phyloP scores from a whole-genome alignment of 2,113 vertebrate species.

The Octodon degus region DNA sequence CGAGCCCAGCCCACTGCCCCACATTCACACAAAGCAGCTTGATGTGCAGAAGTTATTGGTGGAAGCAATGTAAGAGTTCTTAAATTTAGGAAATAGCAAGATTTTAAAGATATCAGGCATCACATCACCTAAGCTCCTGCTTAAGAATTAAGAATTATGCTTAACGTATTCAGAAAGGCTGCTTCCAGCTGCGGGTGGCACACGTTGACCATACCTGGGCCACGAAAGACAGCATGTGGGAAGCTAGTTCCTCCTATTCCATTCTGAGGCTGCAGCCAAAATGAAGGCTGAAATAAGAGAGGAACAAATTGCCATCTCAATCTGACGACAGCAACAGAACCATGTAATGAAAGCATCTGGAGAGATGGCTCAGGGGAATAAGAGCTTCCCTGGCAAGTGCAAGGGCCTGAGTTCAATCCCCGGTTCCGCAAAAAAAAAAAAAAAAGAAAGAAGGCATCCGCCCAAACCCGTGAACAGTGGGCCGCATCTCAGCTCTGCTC shows the following conservation, averaged over 20 bases:
- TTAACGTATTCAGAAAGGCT: not conserved
- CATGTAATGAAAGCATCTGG: not conserved
- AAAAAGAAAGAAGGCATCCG: too few species aligned
- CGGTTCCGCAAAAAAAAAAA: too few species aligned
- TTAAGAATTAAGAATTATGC: not conserved
- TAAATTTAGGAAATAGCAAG: not conserved
- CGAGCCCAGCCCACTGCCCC: not conserved
- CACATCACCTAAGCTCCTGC: not conserved
- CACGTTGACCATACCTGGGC: not conserved
- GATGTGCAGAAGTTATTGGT: not conserved
- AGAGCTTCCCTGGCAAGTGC: too few species aligned
- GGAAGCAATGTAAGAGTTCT: not conserved
- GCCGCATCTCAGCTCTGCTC: too few species aligned
- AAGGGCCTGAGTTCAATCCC: too few species aligned
- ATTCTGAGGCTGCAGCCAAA: not conserved
- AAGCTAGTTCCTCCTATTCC: too few species aligned
- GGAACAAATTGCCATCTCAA: not conserved
- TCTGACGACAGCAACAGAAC: not conserved
- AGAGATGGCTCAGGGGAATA: too few species aligned
- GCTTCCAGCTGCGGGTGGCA: not conserved
- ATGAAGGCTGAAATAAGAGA: not conserved
- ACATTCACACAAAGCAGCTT: not conserved
- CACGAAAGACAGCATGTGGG: not conserved
- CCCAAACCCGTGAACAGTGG: too few species aligned
- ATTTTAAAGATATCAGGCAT: not conserved